Evolutionary conservation across 2,797 vertebrate genomes (phyloP).

Genomic region (Merluccius polli): DNA sequence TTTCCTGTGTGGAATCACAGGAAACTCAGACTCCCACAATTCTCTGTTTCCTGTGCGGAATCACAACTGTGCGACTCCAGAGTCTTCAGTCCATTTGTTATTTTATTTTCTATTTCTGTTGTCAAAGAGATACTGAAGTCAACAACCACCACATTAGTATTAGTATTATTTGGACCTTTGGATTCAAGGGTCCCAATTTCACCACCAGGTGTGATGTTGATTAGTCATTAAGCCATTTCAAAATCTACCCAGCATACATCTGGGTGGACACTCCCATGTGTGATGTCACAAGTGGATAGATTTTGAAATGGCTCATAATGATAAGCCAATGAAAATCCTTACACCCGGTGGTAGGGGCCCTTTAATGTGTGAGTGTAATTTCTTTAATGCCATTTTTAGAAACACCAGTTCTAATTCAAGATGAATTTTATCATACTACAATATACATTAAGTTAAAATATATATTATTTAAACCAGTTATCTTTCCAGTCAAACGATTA

Average conservation of each 20-base stretch:
- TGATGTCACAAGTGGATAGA: not conserved
- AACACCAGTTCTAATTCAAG: not conserved
- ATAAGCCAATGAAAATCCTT: not conserved
- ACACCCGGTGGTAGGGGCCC: not conserved
- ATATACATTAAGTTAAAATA: not conserved
- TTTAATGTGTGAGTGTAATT: not conserved
- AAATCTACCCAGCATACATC: not conserved
- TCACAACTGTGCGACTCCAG: not conserved
- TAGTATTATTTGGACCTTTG: not conserved
- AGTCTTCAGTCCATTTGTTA: not conserved
- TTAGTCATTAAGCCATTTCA: not conserved
- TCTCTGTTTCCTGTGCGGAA: not conserved
- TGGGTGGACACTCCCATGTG: not conserved
- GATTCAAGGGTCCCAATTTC: not conserved
- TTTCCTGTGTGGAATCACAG: not conserved
- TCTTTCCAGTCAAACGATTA: not conserved
- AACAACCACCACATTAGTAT: not conserved
- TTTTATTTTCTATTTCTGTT: not conserved
- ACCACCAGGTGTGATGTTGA: not conserved
- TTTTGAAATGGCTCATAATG: not conserved
- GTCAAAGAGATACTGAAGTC: not conserved
- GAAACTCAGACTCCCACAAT: not conserved
- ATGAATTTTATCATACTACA: not conserved
- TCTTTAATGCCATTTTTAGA: slow-evolving; percentile 12
- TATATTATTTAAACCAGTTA: not conserved